Percentiles rank a stretch among this genome's conserved stretches.
Evolutionary conservation across 2,113 vertebrate genomes (phyloP).

Genomic region (Panthera uncia): DNA sequence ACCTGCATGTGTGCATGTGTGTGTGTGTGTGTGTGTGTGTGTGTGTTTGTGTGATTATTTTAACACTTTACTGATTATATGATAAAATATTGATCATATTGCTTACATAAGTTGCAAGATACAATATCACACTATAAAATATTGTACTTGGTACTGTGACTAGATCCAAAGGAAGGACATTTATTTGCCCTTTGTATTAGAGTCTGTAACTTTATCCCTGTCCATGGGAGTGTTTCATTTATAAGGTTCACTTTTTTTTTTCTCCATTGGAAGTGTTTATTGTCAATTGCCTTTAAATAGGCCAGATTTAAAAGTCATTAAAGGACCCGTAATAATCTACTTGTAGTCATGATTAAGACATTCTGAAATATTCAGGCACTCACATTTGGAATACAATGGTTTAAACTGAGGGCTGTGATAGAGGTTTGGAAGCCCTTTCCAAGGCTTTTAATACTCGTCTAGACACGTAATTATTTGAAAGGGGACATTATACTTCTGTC

Average conservation of each 20-base stretch:
- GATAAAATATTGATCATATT: background rate
- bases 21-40: background rate
- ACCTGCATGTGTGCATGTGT: background rate
- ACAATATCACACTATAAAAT: background rate
- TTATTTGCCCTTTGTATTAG: background rate
- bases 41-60: background rate
- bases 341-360: background rate
- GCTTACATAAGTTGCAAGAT: background rate
- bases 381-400: background rate
- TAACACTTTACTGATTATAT: background rate
- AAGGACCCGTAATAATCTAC: background rate
- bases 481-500: background rate
- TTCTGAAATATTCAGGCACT: background rate
- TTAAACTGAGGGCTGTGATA: background rate
- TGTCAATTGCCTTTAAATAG: constrained; percentile 4
- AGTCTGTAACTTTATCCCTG: background rate
- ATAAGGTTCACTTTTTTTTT: background rate
- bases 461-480: constrained; percentile 37
- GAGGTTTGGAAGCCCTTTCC: background rate
- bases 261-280: background rate
- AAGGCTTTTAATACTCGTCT: background rate
- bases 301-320: background rate
- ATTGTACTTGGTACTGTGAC: background rate
- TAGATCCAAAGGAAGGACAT: background rate
- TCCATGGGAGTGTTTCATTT: background rate